Conservation (phyloP, 2,113 vertebrate species). For the Megaceryle maxima region DNA sequence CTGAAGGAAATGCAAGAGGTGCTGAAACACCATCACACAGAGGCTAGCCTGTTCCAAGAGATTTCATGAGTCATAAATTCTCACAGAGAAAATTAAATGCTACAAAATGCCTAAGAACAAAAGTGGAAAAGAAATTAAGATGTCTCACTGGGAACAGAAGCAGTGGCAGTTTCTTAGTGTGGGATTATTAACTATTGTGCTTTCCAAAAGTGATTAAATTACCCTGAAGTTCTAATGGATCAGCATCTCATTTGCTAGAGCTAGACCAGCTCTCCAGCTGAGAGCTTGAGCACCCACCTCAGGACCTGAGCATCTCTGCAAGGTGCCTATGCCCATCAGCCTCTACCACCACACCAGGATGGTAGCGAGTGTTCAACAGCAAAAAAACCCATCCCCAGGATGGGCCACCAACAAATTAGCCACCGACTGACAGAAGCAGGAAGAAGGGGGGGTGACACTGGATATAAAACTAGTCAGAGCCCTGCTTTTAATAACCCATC, state of each 20-base stretch:
- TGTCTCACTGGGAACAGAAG: background rate
- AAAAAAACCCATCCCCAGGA: background rate
- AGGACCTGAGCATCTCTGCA: background rate
- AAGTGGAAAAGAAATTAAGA: slow-evolving; percentile 6
- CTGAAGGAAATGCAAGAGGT: background rate
- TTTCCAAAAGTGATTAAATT: slow-evolving; percentile 25
- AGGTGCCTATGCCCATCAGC: fast-evolving
- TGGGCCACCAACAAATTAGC: background rate
- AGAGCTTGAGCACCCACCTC: background rate
- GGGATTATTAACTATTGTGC: background rate
- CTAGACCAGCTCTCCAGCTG: background rate
- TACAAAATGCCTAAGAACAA: background rate
- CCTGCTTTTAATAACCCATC: background rate
- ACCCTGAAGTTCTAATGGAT: slow-evolving; percentile 15
- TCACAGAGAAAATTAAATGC: slow-evolving; percentile 1
- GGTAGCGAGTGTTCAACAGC: background rate
- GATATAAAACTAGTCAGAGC: background rate
- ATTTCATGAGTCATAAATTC: slow-evolving; percentile 3
- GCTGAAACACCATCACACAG: background rate
- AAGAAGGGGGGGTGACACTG: background rate
- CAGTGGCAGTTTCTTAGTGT: background rate
- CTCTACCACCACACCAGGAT: background rate
- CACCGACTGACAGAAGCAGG: background rate
- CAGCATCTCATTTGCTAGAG: background rate
- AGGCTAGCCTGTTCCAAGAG: background rate